Evolutionary conservation across 2,888 invertebrate genomes (phyloP), one percentile per base, ranked within the genome.

Genomic region (Drosophila ustulata): DNA sequence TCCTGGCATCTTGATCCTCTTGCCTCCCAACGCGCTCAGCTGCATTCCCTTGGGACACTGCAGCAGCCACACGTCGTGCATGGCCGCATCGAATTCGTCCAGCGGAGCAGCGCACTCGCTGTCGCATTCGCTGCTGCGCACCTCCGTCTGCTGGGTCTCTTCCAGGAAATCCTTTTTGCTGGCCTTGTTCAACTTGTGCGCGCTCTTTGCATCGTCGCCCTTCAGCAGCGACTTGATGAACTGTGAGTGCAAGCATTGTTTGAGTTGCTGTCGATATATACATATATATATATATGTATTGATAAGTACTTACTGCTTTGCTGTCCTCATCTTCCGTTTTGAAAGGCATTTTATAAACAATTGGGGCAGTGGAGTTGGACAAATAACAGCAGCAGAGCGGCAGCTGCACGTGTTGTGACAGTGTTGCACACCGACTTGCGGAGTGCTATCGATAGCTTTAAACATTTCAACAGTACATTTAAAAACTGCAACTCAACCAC

Each of bases 61-160:
- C 28, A 82, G 5, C 7, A 82, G 4, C 86, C 85, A 88, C 5
- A 66, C 88, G 1, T 82, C 82, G 9, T 85, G 73, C 0, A 52
- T 46, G 0, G 62, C 66, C 1, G 26, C 18, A 45, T 88, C 69
- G 18, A 79, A 88, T 0, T 62, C 2, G 1, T 66, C 43, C 1
- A 88, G 5, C 4, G 26, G 50, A 1, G 39, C 28, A 4, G 58
- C 47, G 18, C 66, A 61, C 6, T 81, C 69, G 3, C 9, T 55
- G 0, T 26, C 28, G 1, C 56, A 23, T 0, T 2, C 0, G 3
- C 30, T 43, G 4, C 63, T 4, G 3, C 34, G 4, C 8, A 73
- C 4, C 8, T 72, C 58, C 0, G 4, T 13, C 5, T 43, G 66
- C 0, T 71, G 45, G n/a, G 71, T 62, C 1, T 67, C 69, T 23